Base-by-base conservation (phyloP, 2,888 invertebrate genomes). In the Synergus umbraculus region DNA sequence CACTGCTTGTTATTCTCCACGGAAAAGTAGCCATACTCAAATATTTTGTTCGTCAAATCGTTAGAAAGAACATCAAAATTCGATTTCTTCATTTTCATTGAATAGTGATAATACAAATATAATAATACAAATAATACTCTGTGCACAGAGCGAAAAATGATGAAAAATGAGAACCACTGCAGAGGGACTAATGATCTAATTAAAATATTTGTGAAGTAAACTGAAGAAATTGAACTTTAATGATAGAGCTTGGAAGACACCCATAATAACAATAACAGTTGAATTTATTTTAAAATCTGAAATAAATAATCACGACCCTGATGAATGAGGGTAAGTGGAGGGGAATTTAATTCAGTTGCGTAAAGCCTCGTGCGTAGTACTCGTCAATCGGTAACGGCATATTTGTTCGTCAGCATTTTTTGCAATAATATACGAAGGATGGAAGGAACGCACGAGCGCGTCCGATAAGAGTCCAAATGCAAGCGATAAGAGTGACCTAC, bases 401-500 rank as follows among this genome's bases (percentile, higher is more conserved):
- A 73, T 73, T 54, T 54, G 73, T 54, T 73, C 54, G 54, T 10
- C n/a, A 73, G 73, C 73, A 73, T 54, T 73, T 37, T 73, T 73
- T 73, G 73, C 73, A 73, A 73, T 73, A 37, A 54, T 73, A 41
- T 73, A 73, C n/a, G n/a, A 58, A 54, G 54, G 12, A 73, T 54
- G 18, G 29, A 73, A 66, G 43, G 18, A 66, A 66, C 41, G 64
- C 63, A 78, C 64, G 49, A 73, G 81, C 81, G 76, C 81, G 83
- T 78, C 86, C 83, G 91, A 91, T 90, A 90, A 91, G 89, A 86
- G 87, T 87, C 85, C 88, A 85, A 81, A 76, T 85, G 80, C 81
- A 76, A 76, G 81, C 85, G 91, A 91, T 91, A 91, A 90, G 89
- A 90, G 88, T 87, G 92, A 90, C 91, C 90, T 88, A 83, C 86